Base-by-base conservation (phyloP, 2,113 vertebrate species). In the Notarius lentiginosus region DNA sequence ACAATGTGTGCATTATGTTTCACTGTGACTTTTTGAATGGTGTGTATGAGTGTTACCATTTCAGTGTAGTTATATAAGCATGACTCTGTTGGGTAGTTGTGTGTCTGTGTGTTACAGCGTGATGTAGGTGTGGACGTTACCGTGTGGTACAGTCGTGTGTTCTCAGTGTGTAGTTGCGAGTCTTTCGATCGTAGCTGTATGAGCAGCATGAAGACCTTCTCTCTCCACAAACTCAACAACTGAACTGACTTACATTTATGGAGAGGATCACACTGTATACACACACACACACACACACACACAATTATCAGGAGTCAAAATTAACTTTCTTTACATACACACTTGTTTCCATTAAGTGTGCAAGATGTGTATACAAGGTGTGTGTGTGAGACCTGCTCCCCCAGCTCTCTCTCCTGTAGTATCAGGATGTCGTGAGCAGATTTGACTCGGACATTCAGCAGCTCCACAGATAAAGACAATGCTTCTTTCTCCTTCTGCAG, bases 191-290 rank as follows among this genome's bases (percentile, higher is more conserved):
- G 94, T 84, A 96, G 93, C 88, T 95, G 95, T 88, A 96, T 90
- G 5, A 95, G 93, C 49, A 96, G 89, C 82, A 91, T 90, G 82
- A 95, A 96, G 41, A 96, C 95, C 87, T 95, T 95, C 84, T 96
- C 91, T 85, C 95, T 94, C 95, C 95, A 96, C 68, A 94, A 90
- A 51, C 90, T 93, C 87, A 96, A 92, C 83, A 95, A 88, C 61
- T 88, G 85, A 58, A 86, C 88, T 80, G 92, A 91, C 0, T 87
- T 87, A 60, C 86, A 84, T 79, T 88, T 87, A 81, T 76, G 56
- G 20, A 93, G 91, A 34, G 92, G 92, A 73, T 94, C 91, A 70
- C 84, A 72, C 60, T 88, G 75, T 10, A 51, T 41, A 65, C 60
- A 72, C 63, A 90, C 82, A 81, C 61, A n/a, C n/a, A 73, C 34